phyloP scores from a whole-genome alignment of 2,797 vertebrate species.

The Myripristis jacobus region DNA sequence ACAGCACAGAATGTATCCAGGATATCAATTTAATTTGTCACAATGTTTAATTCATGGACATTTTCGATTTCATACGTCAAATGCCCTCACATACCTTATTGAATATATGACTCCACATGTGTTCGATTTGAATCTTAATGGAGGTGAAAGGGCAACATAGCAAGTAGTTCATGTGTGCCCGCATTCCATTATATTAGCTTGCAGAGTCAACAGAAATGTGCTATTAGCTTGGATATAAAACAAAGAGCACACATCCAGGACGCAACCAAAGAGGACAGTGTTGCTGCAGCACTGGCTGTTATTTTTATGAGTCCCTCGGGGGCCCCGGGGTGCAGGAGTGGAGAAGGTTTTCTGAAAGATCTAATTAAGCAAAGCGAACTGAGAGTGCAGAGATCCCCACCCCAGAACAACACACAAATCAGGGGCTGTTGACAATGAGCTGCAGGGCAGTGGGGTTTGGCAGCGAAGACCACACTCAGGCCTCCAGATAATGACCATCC shows the following conservation, averaged over 20 bases:
- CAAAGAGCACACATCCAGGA: conserved; percentile 27
- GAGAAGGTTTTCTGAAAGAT: conserved; percentile 67
- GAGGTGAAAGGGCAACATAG: conserved; percentile 37
- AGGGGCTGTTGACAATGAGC: conserved; percentile 58
- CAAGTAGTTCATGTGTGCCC: conserved; percentile 14
- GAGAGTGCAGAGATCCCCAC: conserved; percentile 60
- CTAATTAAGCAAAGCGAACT: conserved; percentile 74
- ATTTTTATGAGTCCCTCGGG: conserved; percentile 61
- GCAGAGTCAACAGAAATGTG: conserved; percentile 63
- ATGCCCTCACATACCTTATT: conserved; percentile 38
- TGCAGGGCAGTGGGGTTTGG: conserved; percentile 55
- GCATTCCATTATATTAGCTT: conserved; percentile 31
- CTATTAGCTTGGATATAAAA: conserved; percentile 57
- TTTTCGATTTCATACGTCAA: conserved; percentile 42
- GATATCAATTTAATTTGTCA: conserved; percentile 36
- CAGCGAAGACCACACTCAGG: conserved; percentile 1
- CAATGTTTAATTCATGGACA: conserved; percentile 53
- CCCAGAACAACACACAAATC: conserved; percentile 69
- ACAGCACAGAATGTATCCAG: conserved; percentile 25
- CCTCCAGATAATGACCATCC: conserved; percentile 35
- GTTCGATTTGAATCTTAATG: conserved; percentile 38
- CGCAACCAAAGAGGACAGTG: conserved; percentile 42
- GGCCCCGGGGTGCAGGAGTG: conserved; percentile 52
- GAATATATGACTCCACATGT: conserved; percentile 41
- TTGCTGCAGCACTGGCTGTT: conserved; percentile 50